Evolutionary conservation across 2,113 vertebrate genomes (phyloP).

Genomic region (Chaetodon trifascialis): DNA sequence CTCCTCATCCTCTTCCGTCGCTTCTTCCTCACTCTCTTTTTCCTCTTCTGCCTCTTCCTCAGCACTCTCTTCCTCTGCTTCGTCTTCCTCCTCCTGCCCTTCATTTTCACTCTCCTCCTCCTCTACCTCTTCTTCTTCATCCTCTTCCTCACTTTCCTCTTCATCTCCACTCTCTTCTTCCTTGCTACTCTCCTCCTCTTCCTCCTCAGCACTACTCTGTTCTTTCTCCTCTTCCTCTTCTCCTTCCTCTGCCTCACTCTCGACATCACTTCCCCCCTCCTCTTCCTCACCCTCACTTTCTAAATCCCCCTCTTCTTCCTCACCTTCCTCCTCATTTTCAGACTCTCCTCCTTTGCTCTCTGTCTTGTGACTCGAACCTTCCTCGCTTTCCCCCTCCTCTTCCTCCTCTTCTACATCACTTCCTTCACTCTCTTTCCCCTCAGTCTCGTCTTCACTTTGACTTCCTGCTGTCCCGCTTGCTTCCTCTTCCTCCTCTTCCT

Average conservation of each 20-base stretch:
- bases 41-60: constrained; percentile 31
- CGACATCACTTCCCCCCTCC: background rate
- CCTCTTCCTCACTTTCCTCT: background rate
- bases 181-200: background rate
- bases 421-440: constrained; percentile 28
- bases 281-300: constrained; percentile 16
- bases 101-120: constrained; percentile 5
- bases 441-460: constrained; percentile 12
- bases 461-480: background rate
- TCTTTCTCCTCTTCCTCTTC: background rate
- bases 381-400: constrained; percentile 31
- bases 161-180: constrained; percentile 17
- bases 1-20: background rate
- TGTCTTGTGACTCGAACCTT: constrained; percentile 36
- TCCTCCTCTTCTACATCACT: constrained; percentile 26
- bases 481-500: constrained; percentile 42
- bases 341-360: constrained; percentile 33
- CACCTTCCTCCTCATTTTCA: constrained; percentile 43
- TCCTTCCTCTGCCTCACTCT: constrained; percentile 24
- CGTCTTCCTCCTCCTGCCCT: background rate
- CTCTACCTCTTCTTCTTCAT: background rate
- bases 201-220: constrained; percentile 22
- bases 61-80: background rate
- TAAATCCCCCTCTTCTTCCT: constrained; percentile 26
- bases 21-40: background rate